Evolutionary conservation across 2,888 invertebrate species (phyloP), one percentile per base, ranked within the genome.

Genomic region (Protonemura montana): DNA sequence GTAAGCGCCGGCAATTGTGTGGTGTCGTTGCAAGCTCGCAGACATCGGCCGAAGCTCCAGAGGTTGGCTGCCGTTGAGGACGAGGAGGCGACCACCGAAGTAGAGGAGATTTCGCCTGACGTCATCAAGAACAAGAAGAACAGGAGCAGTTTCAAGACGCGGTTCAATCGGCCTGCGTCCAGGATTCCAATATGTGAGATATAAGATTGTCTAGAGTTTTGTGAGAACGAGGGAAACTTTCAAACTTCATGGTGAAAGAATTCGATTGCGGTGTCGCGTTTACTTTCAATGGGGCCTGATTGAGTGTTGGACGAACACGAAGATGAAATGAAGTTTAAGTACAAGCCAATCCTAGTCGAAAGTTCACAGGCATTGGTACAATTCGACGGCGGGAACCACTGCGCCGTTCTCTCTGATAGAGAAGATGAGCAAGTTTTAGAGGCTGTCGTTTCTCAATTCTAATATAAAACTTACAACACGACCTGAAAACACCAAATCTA

Each of bases 1-100:
- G 86, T 81, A 28, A 85, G 85, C 84, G 3, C 35, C 29, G 27
- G n/a, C 80, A 13, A 76, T 30, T n/a, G 76, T 82, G 29, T 80
- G 27, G 42, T 85, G 76, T 77, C 87, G 41, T 82, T 35, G 86
- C 87, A 86, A 0, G 86, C 87, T n/a, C 78, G 87, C 59, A 41
- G 87, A 27, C 88, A 88, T 0, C 87, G 89, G 42, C 89, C 88
- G 76, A 88, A 88, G 82, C 86, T 89, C 42, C 89, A 89, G 87
- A 87, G 90, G 30, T 88, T 90, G 77, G 88, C 89, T 16, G 90
- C 89, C n/a, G 89, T 90, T 16, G 89, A 89, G 86, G 88, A 88
- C 30, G 89, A 89, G 41, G 89, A 88, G 82, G 86, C 86, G 26
- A 84, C 84, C 0, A 25, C 81, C 0, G 59, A 85, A 78, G 82